phyloP scores from a whole-genome alignment of 1,140 invertebrate genomes.

The Manduca sexta region DNA sequence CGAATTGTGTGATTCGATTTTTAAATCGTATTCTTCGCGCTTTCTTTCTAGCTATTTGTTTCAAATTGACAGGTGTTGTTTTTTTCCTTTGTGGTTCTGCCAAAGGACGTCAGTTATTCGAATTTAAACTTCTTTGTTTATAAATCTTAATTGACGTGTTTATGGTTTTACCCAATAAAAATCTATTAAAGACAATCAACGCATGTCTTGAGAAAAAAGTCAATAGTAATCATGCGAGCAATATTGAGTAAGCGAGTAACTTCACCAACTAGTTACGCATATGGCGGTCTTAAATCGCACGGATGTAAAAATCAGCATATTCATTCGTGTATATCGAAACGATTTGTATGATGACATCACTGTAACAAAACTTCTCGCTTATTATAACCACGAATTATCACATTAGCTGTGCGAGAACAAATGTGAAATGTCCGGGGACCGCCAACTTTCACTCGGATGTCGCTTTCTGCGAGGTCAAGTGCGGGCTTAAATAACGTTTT shows the following conservation, averaged over 20 bases:
- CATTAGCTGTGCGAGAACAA: conserved; percentile 41
- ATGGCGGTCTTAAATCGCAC: neutral
- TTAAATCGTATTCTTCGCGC: conserved; percentile 23
- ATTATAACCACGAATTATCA: conserved; percentile 42
- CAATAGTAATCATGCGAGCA: conserved; percentile 26
- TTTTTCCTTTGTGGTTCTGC: too few relatives aligned
- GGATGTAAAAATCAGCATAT: neutral
- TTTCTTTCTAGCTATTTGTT: neutral
- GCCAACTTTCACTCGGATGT: conserved; percentile 43
- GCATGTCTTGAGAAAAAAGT: neutral
- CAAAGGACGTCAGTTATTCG: too few relatives aligned
- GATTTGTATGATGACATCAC: conserved; percentile 34
- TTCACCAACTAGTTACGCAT: neutral
- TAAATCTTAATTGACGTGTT: neutral
- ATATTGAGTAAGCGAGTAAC: conserved; percentile 1
- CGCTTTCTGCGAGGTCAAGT: conserved; percentile 35
- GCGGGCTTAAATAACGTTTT: conserved; percentile 15
- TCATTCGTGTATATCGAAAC: too few relatives aligned
- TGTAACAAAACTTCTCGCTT: conserved; percentile 36
- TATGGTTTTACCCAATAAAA: neutral
- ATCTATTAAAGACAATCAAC: neutral
- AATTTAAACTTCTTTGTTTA: neutral
- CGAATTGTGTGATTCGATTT: conserved; percentile 37
- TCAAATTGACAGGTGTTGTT: too few relatives aligned
- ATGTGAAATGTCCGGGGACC: conserved; percentile 35